Percentiles rank a stretch among this genome's conserved stretches.
These are phyloP conservation scores for Cheumatopsyche charites DNA, from an alignment of 1,140 invertebrate species.

Conservation along the genomic window DNA sequence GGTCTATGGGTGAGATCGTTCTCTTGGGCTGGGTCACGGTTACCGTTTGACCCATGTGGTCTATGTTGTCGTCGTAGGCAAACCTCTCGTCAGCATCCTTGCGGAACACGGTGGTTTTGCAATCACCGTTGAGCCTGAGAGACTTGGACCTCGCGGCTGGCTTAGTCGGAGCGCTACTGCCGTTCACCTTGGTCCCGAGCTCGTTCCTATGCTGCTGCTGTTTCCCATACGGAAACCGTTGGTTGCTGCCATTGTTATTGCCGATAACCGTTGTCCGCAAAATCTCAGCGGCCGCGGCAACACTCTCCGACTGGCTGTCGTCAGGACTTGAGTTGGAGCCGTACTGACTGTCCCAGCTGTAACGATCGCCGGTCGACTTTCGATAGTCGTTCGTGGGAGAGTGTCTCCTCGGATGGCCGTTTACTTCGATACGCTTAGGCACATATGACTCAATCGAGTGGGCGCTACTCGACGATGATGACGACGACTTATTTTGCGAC, in stretches of 20 bases:
- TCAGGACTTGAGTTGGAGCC: conserved; percentile 28
- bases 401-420: conserved; percentile 6
- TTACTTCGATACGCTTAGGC: conserved; percentile 4
- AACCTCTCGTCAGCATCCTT: conserved; percentile 34
- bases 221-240: conserved; percentile 45
- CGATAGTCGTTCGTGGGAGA: conserved; percentile 43
- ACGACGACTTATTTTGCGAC: conserved; percentile 1
- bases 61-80: conserved; percentile 30
- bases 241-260: conserved; percentile 24
- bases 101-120: conserved; percentile 52
- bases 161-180: conserved; percentile 30
- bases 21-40: conserved; percentile 62
- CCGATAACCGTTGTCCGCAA: conserved; percentile 15
- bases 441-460: conserved; percentile 22
- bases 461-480: conserved; percentile 28
- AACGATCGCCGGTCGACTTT: conserved; percentile 38
- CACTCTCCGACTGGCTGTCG: conserved; percentile 28
- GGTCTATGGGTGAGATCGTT: conserved; percentile 60
- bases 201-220: conserved; percentile 27
- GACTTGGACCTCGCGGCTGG: conserved; percentile 61
- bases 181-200: conserved; percentile 43
- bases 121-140: conserved; percentile 60
- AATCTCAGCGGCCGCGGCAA: neutral
- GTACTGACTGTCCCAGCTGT: conserved; percentile 19
- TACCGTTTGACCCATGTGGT: conserved; percentile 48